Conservation (phyloP, 2,888 invertebrate genomes). For the Ennomos quercinarius region DNA sequence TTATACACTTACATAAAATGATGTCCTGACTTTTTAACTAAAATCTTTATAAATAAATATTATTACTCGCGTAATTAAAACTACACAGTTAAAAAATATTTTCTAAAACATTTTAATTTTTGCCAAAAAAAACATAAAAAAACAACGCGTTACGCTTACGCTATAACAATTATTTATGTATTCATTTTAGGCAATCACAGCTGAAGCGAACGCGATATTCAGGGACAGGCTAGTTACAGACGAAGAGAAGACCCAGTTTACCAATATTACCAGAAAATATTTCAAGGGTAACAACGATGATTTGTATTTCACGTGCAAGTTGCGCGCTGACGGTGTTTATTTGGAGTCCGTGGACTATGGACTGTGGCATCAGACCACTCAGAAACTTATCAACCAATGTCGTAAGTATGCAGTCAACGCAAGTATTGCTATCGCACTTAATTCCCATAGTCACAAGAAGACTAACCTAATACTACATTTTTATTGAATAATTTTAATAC, state of each 20-base stretch:
- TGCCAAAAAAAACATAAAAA: no score
- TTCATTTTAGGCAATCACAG: constrained; percentile 86
- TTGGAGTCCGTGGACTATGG: constrained; percentile 77
- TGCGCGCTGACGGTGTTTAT: constrained; percentile 66
- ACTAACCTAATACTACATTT: no score
- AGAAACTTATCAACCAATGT: constrained; percentile 87
- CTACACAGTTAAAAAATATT: no score
- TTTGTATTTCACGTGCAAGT: constrained; percentile 59
- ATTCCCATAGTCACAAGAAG: no score
- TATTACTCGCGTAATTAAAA: no score
- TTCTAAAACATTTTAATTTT: no score
- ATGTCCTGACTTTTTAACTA: no score
- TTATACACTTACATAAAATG: no score
- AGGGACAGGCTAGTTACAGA: constrained; percentile 89
- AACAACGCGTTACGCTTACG: no score
- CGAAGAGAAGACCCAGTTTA: constrained; percentile 88
- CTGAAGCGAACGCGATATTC: constrained; percentile 92
- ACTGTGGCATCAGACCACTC: constrained; percentile 87
- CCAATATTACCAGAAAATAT: constrained; percentile 84
- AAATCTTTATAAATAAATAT: no score
- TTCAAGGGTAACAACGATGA: constrained; percentile 59
- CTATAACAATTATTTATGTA: constrained; percentile 22
- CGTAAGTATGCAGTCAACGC: constrained; percentile 73
- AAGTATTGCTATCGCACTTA: no score
- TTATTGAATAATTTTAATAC: no score